phyloP scores from a whole-genome alignment of 2,888 invertebrate species.

The Drosophila barbarae region DNA sequence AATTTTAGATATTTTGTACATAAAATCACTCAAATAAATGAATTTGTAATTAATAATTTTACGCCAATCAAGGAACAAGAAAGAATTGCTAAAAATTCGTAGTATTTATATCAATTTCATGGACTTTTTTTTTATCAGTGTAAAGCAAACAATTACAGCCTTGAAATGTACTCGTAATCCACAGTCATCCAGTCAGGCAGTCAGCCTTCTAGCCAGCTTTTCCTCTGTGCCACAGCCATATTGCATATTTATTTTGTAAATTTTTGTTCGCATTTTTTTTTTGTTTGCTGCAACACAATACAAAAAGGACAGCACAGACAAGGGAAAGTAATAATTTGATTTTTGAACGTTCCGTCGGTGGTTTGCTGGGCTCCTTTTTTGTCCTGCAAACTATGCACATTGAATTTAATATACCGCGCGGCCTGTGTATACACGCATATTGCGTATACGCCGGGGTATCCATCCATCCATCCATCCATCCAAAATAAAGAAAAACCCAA shows the following conservation, averaged over 20 bases:
- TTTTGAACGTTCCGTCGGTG: slow-evolving; percentile 28
- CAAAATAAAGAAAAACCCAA: slow-evolving; percentile 10
- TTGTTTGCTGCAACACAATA: slow-evolving; percentile 9
- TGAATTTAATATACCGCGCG: slow-evolving; percentile 31
- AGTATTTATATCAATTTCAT: no score
- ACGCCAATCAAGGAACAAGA: no score
- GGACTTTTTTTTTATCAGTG: background rate
- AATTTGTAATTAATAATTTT: no score
- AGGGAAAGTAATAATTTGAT: slow-evolving; percentile 36
- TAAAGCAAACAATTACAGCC: slow-evolving; percentile 50
- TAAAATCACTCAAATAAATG: no score
- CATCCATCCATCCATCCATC: slow-evolving; percentile 1
- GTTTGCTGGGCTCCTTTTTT: slow-evolving; percentile 13
- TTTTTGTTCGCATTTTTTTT: slow-evolving; percentile 11
- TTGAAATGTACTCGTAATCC: slow-evolving; percentile 33
- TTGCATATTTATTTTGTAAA: slow-evolving; percentile 36
- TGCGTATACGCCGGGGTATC: slow-evolving; percentile 36
- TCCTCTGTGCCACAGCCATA: slow-evolving; percentile 9
- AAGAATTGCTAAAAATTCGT: no score
- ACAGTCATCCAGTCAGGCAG: background rate
- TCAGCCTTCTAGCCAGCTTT: slow-evolving; percentile 17
- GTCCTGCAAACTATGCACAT: slow-evolving; percentile 19
- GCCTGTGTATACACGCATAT: slow-evolving; percentile 6
- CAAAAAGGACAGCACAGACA: background rate
- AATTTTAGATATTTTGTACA: no score